phyloP scores from a whole-genome alignment of 2,797 vertebrate genomes.

The Crypturellus tataupa region DNA sequence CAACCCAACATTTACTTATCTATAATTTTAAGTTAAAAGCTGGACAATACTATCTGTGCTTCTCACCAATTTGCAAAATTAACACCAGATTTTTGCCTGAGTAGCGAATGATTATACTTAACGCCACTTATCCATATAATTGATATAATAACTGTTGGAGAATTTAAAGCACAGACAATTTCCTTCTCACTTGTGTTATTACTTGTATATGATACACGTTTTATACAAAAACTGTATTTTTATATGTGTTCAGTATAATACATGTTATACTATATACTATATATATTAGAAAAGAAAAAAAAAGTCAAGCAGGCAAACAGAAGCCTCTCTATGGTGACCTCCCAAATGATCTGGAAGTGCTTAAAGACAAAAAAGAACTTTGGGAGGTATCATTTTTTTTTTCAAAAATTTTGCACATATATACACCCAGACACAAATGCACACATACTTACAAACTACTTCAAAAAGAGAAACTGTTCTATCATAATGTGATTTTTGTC shows the following conservation, averaged over 20 bases:
- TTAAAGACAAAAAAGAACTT: background rate
- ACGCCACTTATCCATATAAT: constrained; percentile 8
- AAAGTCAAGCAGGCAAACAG: background rate
- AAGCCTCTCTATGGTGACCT: background rate
- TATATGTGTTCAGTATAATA: background rate
- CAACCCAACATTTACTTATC: background rate
- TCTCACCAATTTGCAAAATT: constrained; percentile 41
- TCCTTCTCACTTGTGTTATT: background rate
- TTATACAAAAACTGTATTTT: background rate
- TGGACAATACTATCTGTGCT: constrained; percentile 9
- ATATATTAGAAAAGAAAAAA: background rate
- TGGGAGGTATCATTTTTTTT: constrained; percentile 18
- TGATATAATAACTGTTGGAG: constrained; percentile 11
- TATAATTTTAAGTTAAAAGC: constrained; percentile 42
- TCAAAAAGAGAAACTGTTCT: background rate
- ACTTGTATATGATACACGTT: background rate
- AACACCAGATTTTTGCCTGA: constrained; percentile 60
- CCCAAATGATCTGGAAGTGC: background rate
- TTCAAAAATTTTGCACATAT: background rate
- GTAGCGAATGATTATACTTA: background rate
- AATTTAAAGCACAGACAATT: constrained; percentile 31
- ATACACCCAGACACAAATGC: too few species aligned
- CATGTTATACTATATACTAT: background rate
- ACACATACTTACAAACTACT: background rate
- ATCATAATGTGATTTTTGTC: background rate